Base-by-base conservation (phyloP, 2,888 invertebrate genomes). In the Sphaeridia pumilis region DNA sequence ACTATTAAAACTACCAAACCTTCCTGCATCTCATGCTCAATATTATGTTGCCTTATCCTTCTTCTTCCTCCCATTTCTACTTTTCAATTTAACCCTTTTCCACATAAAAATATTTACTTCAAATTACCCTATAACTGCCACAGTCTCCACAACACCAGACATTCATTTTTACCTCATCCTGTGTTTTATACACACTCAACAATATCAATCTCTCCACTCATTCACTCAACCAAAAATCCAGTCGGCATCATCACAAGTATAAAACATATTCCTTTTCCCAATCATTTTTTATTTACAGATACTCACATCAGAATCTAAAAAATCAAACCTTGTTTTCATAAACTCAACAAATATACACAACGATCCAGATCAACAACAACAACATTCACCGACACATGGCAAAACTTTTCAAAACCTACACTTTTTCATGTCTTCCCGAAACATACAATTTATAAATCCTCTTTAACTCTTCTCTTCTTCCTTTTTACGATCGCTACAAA, bases 331-430 rank as follows among this genome's bases (percentile, higher is more conserved):
- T n/a, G n/a, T n/a, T n/a, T n/a, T n/a, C n/a, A n/a, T n/a, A n/a
- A n/a, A n/a, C n/a, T n/a, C n/a, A n/a, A n/a, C n/a, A n/a, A n/a
- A n/a, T n/a, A n/a, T n/a, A n/a, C n/a, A n/a, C n/a, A n/a, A n/a
- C n/a, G n/a, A n/a, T n/a, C n/a, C n/a, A n/a, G n/a, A n/a, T n/a
- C n/a, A n/a, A n/a, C n/a, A n/a, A n/a, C n/a, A n/a, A n/a, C n/a
- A n/a, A n/a, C n/a, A n/a, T n/a, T n/a, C n/a, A n/a, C 38, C 38
- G 38, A 38, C 38, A 38, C 38, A 38, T 38, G 38, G 38, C 38
- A 17, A 38, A 38, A 38, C 10, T 38, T 20, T 38, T n/a, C n/a
- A n/a, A n/a, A n/a, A n/a, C n/a, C n/a, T n/a, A n/a, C n/a, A 38
- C n/a, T 26, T 14, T 45, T 10, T n/a, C 27, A 25, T 26, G 10